Conservation (phyloP, 2,113 vertebrate genomes). For the Edolisoma coerulescens region DNA sequence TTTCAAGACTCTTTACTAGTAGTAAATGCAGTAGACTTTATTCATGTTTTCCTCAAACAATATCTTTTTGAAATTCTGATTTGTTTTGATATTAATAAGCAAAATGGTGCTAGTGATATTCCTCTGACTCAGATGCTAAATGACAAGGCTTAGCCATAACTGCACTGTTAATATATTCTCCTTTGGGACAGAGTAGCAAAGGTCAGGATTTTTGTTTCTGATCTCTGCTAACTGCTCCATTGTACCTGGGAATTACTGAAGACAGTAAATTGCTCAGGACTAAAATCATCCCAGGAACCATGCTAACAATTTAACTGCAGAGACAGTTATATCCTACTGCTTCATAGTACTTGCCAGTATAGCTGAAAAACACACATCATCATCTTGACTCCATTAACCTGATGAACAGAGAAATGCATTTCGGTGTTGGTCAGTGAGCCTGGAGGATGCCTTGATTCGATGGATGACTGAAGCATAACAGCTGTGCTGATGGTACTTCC, state of each 20-base stretch:
- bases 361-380: not conserved
- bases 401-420: not conserved
- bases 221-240: not conserved
- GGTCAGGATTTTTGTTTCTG: not conserved
- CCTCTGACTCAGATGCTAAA: not conserved
- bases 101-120: not conserved
- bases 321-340: not conserved
- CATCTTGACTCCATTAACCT: not conserved
- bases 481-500: not conserved
- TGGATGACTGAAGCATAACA: not conserved
- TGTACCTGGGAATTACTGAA: not conserved
- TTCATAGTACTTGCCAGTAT: not conserved
- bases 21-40: not conserved
- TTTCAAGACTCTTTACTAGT: not conserved
- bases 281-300: not conserved
- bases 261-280: not conserved
- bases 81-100: not conserved
- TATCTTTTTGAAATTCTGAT: not conserved
- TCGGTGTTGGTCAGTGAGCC: not conserved
- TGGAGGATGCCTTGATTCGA: fast-evolving
- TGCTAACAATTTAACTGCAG: not conserved
- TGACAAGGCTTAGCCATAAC: not conserved
- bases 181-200: not conserved
- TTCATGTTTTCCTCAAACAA: not conserved
- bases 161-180: not conserved